Evolutionary conservation across 2,888 invertebrate genomes (phyloP).

Genomic region (Leptopilina syphax): DNA sequence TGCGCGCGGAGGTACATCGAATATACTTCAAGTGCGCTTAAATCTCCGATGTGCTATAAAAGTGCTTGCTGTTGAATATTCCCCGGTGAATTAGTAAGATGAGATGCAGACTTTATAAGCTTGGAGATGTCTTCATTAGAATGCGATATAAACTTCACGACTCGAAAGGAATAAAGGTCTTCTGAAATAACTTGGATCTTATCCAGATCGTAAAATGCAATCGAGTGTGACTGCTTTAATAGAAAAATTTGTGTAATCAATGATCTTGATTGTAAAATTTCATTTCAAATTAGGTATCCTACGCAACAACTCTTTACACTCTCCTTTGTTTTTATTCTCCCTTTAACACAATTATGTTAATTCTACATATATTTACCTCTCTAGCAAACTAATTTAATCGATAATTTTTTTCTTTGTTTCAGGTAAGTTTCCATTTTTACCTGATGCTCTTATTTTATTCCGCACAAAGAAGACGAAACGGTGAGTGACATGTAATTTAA

Average conservation of each 20-base stretch:
- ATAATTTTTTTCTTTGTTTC: neutral
- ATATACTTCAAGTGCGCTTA: neutral
- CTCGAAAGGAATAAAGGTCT: slow-evolving; percentile 12
- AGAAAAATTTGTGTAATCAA: neutral
- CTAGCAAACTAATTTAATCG: neutral
- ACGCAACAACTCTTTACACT: neutral
- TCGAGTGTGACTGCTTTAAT: neutral
- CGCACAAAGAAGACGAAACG: neutral
- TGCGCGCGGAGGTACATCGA: neutral
- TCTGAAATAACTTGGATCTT: slow-evolving; percentile 29
- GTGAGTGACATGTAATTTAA: neutral
- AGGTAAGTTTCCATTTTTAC: slow-evolving; percentile 26
- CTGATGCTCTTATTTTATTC: neutral
- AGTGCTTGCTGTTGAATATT: slow-evolving; percentile 34
- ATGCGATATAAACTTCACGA: slow-evolving; percentile 29
- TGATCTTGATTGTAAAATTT: neutral
- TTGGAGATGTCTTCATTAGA: slow-evolving; percentile 39
- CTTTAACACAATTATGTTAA: neutral
- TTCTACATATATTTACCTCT: neutral
- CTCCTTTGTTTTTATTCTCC: neutral
- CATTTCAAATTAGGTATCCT: neutral
- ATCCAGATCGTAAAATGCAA: slow-evolving; percentile 15
- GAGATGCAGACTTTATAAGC: slow-evolving; percentile 28
- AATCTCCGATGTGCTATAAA: slow-evolving; percentile 24
- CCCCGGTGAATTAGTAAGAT: slow-evolving; percentile 29